Conservation (phyloP, 2,113 vertebrate species). For the Colaptes auratus region DNA sequence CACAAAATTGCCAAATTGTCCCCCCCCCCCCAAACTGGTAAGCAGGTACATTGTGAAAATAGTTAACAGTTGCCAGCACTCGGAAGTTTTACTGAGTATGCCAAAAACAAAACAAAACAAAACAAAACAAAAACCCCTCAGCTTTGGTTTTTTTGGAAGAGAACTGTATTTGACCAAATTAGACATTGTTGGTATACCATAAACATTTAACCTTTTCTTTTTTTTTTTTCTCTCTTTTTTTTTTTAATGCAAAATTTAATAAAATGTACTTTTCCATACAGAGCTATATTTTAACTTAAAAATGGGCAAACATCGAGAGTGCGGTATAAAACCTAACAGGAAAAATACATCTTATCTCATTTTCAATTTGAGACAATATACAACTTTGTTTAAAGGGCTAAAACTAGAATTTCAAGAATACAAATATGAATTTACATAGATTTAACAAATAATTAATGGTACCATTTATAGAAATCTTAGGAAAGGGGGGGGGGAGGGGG, state of each 20-base stretch:
- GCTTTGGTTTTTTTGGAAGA: slow-evolving; percentile 76
- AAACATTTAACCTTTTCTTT: slow-evolving; percentile 59
- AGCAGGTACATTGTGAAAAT: slow-evolving; percentile 76
- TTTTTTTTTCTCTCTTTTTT: neutral
- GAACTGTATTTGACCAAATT: slow-evolving; percentile 73
- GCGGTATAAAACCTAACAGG: slow-evolving; percentile 76
- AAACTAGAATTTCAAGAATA: slow-evolving; percentile 75
- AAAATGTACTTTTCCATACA: slow-evolving; percentile 69
- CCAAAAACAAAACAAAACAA: neutral
- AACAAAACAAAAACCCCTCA: slow-evolving; percentile 58
- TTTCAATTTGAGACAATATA: slow-evolving; percentile 77
- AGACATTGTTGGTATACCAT: slow-evolving; percentile 71
- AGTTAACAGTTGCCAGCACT: slow-evolving; percentile 73
- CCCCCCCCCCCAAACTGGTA: slow-evolving; percentile 69
- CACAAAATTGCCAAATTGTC: slow-evolving; percentile 79
- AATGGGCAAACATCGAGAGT: slow-evolving; percentile 72
- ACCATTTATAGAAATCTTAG: slow-evolving; percentile 74
- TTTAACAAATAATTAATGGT: slow-evolving; percentile 77
- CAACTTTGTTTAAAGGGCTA: slow-evolving; percentile 76
- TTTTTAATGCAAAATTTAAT: slow-evolving; percentile 73
- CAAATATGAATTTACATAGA: slow-evolving; percentile 77
- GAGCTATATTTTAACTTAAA: slow-evolving; percentile 70
- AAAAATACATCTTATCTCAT: slow-evolving; percentile 76
- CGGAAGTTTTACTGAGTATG: slow-evolving; percentile 70
- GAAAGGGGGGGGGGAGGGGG: slow-evolving; percentile 6